phyloP scores from a whole-genome alignment of 1,140 invertebrate genomes.

The Aphelenchoides fujianensis region DNA sequence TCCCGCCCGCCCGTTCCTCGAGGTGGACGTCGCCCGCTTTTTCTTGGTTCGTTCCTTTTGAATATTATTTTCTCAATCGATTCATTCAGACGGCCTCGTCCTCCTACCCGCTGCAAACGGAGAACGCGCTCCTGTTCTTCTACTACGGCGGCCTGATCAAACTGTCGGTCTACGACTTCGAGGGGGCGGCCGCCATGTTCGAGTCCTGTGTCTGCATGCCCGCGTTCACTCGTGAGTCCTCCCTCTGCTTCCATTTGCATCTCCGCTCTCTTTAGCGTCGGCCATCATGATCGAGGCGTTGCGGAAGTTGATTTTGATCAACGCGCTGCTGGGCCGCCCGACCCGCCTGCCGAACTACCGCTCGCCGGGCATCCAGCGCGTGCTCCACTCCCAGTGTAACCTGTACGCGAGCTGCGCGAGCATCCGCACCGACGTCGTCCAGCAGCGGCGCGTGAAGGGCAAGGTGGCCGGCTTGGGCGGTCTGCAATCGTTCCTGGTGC shows the following conservation, averaged over 20 bases:
- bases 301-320: constrained; percentile 12
- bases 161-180: constrained; percentile 1
- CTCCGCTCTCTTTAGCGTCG: constrained; percentile 10
- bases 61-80: neutral
- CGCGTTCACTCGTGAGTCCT: too few species aligned
- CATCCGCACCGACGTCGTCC: too few species aligned
- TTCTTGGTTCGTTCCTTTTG: neutral
- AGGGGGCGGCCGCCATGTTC: constrained; percentile 1
- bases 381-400: neutral
- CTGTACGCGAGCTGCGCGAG: too few species aligned
- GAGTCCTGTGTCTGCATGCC: constrained; percentile 18
- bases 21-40: neutral
- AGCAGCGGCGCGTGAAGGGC: too few species aligned
- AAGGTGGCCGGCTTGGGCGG: too few species aligned
- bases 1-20: neutral
- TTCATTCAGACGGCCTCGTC: too few species aligned
- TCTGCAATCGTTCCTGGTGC: too few species aligned
- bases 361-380: neutral
- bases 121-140: constrained; percentile 4
- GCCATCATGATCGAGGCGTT: constrained; percentile 8
- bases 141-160: constrained; percentile 16
- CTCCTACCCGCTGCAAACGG: too few species aligned
- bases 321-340: neutral
- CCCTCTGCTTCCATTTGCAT: too few species aligned
- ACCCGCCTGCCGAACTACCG: neutral